Evolutionary conservation across 2,888 invertebrate species (phyloP), one percentile per base, ranked within the genome.

Genomic region (Zygothrica quintamaculata): DNA sequence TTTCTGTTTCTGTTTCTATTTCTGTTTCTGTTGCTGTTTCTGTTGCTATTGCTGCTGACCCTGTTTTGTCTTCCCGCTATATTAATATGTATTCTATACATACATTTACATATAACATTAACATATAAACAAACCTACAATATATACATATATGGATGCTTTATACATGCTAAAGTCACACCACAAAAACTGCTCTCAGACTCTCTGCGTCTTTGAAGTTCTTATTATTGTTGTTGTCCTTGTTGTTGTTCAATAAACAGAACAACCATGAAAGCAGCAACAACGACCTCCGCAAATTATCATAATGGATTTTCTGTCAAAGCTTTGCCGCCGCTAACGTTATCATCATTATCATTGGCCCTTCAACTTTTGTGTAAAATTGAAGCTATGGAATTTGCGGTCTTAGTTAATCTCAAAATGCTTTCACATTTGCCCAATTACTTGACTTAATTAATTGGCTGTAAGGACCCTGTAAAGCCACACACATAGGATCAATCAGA

Each of bases 281-380:
- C 51, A 52, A 50, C 36, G 43, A 68, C 60, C 59, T 78, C 60
- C 66, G 72, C 77, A 86, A 87, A 86, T 88, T 86, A 86, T 85
- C 79, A 77, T 87, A 88, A 86, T 88, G 85, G 88, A 88, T 76
- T 84, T 79, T 77, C 70, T 75, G 76, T 78, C 82, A 82, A 76
- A 67, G 79, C 33, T 40, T 57, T 42, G 46, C 44, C 48, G 37
- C 53, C 59, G 44, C 46, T 61, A 48, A 71, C 29, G 9, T 5
- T 5, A 29, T 22, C 18, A 22, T 22, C 18, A 5, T 22, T 22
- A 5, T 22, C 18, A 22, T 22, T 5, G 18, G 18, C 18, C 18
- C 18, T 22, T 22, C 5, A 22, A 22, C 46, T 64, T 59, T 81
- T 65, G n/a, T 74, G 69, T 70, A 62, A 55, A 62, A 65, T 80